Percentiles rank a stretch among this genome's conserved stretches.
Conservation (phyloP, 2,888 invertebrate genomes). For the Tolmerus cingulatus region DNA sequence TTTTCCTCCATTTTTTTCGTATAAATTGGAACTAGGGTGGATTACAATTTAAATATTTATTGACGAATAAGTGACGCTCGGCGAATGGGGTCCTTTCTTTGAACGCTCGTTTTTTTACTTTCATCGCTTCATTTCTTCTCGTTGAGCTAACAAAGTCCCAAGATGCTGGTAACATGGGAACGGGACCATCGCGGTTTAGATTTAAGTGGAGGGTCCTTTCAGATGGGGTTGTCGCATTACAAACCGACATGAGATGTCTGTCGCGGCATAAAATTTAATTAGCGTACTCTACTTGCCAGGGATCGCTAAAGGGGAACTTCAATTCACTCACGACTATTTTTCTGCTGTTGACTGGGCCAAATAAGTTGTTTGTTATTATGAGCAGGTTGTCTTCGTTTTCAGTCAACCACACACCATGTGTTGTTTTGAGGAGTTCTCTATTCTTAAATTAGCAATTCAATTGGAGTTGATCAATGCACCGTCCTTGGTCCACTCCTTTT, state of each 20-base stretch:
- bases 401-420: no score
- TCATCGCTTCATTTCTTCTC: background rate
- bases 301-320: no score
- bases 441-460: no score
- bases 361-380: no score
- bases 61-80: background rate
- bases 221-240: background rate
- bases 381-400: no score
- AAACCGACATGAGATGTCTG: background rate
- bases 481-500: no score
- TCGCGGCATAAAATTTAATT: background rate
- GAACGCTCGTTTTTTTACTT: background rate
- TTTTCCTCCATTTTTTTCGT: background rate
- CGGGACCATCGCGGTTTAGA: background rate
- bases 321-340: no score
- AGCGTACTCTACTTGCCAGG: background rate
- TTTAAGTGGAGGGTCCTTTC: background rate
- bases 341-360: no score
- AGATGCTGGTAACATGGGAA: background rate
- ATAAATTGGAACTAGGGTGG: background rate
- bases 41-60: conserved; percentile 39
- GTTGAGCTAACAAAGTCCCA: background rate
- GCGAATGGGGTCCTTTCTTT: background rate
- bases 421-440: no score
- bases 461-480: no score